Evolutionary conservation across 1,140 invertebrate genomes (phyloP).

Genomic region (Dolichoris vasculosae): DNA sequence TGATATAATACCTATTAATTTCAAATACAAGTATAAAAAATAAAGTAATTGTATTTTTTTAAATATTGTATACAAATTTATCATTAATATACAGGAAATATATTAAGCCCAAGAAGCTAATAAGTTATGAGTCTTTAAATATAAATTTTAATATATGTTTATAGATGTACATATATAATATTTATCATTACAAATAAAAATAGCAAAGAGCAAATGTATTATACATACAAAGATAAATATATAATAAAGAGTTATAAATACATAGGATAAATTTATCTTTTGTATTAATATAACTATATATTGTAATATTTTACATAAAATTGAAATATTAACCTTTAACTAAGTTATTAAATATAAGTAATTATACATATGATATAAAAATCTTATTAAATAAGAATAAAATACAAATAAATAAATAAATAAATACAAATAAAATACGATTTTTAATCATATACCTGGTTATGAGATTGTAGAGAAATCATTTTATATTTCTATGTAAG

Average conservation of each 20-base stretch:
- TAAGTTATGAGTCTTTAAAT: slow-evolving; percentile 22
- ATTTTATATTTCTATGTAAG: slow-evolving; percentile 54
- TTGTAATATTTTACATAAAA: neutral
- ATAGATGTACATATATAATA: slow-evolving; percentile 1
- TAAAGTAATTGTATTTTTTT: neutral
- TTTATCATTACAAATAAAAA: neutral
- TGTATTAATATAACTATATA: too few relatives aligned
- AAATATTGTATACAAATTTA: neutral
- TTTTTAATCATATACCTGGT: slow-evolving; percentile 65
- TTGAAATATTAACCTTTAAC: neutral
- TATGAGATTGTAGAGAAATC: slow-evolving; percentile 72
- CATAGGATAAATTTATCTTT: too few relatives aligned
- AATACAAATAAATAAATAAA: neutral
- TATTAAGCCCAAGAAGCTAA: neutral
- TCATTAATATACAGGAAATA: neutral
- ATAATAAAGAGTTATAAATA: neutral
- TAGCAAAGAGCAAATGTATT: neutral
- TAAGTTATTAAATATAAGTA: neutral
- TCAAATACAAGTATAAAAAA: slow-evolving; percentile 34
- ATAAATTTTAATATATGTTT: neutral
- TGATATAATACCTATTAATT: slow-evolving; percentile 70
- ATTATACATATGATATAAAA: neutral
- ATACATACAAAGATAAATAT: neutral
- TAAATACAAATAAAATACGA: neutral
- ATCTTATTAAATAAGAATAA: neutral